phyloP scores from a whole-genome alignment of 2,113 vertebrate species.

The Corythornis cristatus region DNA sequence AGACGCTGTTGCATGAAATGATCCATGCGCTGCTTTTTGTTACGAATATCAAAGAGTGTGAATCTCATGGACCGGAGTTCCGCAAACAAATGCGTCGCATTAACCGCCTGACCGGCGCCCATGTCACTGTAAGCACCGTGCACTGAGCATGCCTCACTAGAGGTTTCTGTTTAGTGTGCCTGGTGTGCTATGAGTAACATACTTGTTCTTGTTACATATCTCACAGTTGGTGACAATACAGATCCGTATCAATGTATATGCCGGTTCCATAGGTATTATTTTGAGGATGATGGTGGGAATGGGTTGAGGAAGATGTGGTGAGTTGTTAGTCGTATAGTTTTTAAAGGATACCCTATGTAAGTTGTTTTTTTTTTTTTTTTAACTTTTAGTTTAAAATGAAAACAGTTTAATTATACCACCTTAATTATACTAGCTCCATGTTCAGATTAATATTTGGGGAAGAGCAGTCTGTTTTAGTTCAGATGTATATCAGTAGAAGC shows the following conservation, averaged over 20 bases:
- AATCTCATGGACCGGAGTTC: conserved; percentile 94
- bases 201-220: neutral
- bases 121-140: conserved; percentile 83
- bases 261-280: neutral
- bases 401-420: neutral
- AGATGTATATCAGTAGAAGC: neutral
- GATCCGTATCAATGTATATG: neutral
- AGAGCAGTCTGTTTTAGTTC: neutral
- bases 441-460: neutral
- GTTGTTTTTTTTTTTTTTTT: neutral
- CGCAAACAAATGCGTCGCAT: conserved; percentile 95
- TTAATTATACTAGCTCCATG: neutral
- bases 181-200: neutral
- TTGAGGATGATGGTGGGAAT: neutral
- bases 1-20: conserved; percentile 98
- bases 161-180: neutral
- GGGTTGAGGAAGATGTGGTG: neutral
- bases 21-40: conserved; percentile 97
- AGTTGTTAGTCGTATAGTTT: neutral
- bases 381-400: neutral
- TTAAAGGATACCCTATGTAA: neutral
- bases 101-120: conserved; percentile 87
- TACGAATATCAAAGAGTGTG: conserved; percentile 90
- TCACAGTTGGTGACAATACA: neutral
- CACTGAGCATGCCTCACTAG: neutral